phyloP scores from a whole-genome alignment of 1,140 invertebrate species.

The Asbolus verrucosus region DNA sequence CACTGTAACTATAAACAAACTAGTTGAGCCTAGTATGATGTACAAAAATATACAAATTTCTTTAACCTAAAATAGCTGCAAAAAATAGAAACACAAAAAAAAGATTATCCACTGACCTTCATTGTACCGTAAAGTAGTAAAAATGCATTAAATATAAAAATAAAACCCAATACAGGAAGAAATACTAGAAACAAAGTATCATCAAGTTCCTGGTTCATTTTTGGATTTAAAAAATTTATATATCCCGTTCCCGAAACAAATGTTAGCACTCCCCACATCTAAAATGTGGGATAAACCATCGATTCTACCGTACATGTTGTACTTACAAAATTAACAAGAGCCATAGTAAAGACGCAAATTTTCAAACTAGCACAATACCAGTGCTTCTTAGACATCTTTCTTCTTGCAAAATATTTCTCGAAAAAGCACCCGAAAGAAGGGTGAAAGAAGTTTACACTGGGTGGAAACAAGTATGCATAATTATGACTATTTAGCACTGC shows the following conservation, averaged over 20 bases:
- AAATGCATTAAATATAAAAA: too few relatives aligned
- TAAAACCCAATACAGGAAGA: too few relatives aligned
- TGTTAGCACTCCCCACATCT: too few relatives aligned
- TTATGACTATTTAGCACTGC: too few relatives aligned
- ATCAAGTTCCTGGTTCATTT: too few relatives aligned
- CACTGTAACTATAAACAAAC: not conserved
- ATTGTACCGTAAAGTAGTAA: not conserved
- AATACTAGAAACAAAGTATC: not conserved
- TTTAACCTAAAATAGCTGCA: not conserved
- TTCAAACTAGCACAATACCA: not conserved
- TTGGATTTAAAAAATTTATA: too few relatives aligned
- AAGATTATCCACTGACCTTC: not conserved
- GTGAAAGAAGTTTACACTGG: too few relatives aligned
- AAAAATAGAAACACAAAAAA: too few relatives aligned
- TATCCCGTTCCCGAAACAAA: too few relatives aligned
- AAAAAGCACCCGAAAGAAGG: too few relatives aligned
- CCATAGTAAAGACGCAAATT: not conserved
- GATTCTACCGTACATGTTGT: not conserved
- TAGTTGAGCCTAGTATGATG: not conserved
- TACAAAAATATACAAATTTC: not conserved
- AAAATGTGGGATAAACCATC: too few relatives aligned
- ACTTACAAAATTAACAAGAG: constrained; percentile 11
- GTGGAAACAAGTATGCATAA: too few relatives aligned
- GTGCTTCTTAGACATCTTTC: not conserved
- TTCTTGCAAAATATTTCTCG: not conserved